phyloP scores from a whole-genome alignment of 2,797 vertebrate genomes.

The Aeoliscus strigatus region DNA sequence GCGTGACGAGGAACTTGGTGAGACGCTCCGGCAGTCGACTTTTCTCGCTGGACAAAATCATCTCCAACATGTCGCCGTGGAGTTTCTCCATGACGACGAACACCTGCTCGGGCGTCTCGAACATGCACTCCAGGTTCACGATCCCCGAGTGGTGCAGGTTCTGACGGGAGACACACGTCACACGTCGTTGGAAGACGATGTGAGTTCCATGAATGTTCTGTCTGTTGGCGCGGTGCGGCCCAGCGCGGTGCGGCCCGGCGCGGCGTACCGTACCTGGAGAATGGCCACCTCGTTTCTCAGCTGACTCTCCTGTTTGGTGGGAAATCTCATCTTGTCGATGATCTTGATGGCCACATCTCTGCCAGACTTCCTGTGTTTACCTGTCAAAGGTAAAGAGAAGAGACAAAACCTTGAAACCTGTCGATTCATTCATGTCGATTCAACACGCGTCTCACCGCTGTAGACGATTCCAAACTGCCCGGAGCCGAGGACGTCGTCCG shows the following conservation, averaged over 20 bases:
- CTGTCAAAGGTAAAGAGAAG: conserved; percentile 26
- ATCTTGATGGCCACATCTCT: conserved; percentile 73
- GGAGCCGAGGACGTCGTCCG: conserved; percentile 76
- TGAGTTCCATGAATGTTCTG: no score
- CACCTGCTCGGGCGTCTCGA: conserved; percentile 68
- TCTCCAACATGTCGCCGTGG: conserved; percentile 78
- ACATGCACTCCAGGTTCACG: conserved; percentile 73
- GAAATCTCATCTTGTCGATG: conserved; percentile 76
- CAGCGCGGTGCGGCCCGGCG: no score
- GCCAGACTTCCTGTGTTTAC: conserved; percentile 71
- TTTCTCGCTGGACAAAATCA: conserved; percentile 75
- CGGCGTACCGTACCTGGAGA: conserved; percentile 58
- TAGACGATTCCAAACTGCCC: conserved; percentile 79
- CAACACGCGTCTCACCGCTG: conserved; percentile 49
- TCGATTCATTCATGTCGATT: no score
- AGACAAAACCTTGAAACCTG: background rate
- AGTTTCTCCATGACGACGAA: conserved; percentile 80
- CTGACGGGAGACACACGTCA: conserved; percentile 37
- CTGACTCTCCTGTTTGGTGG: conserved; percentile 73
- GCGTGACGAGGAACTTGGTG: conserved; percentile 73
- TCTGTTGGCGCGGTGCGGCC: background rate
- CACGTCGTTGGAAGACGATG: no score
- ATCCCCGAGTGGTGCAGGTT: conserved; percentile 73
- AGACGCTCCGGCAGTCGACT: conserved; percentile 73
- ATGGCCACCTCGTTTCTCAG: conserved; percentile 76